Base-by-base conservation (phyloP, 2,888 invertebrate genomes). In the Sphecodes monilicornis region DNA sequence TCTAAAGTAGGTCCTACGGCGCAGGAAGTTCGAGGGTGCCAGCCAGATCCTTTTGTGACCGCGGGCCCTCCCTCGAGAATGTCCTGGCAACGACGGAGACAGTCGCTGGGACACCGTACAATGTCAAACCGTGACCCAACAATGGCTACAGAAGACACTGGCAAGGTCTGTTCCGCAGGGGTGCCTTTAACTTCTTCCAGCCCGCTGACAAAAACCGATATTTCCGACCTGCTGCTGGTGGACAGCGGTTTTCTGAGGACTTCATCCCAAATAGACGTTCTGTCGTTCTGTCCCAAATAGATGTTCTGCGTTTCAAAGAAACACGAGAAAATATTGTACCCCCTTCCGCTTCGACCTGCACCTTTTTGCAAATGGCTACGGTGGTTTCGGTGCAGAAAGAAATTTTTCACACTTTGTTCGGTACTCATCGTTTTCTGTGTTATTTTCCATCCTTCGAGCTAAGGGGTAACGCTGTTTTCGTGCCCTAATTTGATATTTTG, bases 1-100 rank as follows among this genome's bases (percentile, higher is more conserved):
- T 93, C 91, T 92, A 93, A 93, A 91, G 93, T 92, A 90, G 90
- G 90, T 92, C 89, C 91, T 90, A 91, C 89, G 76, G 72, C 76
- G 86, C 88, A 86, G 88, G 86, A 90, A 91, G 88, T 86, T 87
- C 74, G 89, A 88, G 90, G 91, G 87, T 86, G 86, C 85, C 85
- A 46, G 81, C 73, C 70, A 36, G 82, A 82, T 86, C 89, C 90
- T 90, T 54, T 91, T 91, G 91, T 92, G 80, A 85, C 66, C 57
- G 78, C 69, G 64, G 77, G 70, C 22, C 68, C 86, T 86, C 89
- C 86, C 88, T 77, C 81, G 88, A 84, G 91, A 78, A 77, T 83
- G 78, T 71, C 57, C 78, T 46, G 70, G 76, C 70, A 81, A 69
- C 79, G 85, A n/a, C 66, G 74, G 82, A 77, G 69, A 80, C 74